Conservation (phyloP, 2,888 invertebrate species). For the Cephus runcator region DNA sequence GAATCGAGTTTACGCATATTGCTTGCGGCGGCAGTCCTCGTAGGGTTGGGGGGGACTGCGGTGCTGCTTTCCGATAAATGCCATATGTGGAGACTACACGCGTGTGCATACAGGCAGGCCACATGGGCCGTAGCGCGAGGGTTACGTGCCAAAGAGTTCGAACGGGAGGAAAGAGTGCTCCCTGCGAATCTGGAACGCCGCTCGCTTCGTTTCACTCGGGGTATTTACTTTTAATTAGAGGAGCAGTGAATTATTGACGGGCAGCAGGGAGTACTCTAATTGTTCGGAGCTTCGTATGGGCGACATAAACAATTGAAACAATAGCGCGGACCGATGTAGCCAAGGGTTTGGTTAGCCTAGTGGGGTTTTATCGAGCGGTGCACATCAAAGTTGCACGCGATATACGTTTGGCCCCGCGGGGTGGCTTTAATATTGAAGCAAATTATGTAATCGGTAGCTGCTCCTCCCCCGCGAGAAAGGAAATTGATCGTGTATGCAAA, state of each 20-base stretch:
- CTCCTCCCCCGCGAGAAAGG: constrained; percentile 37
- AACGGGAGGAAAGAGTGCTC: not conserved
- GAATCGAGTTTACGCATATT: not conserved
- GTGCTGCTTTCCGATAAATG: not conserved
- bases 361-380: constrained; percentile 39
- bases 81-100: not conserved
- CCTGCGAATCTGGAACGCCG: not conserved
- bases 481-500: constrained; percentile 59
- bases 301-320: constrained; percentile 49
- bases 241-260: constrained; percentile 59
- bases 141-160: not conserved
- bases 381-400: constrained; percentile 62
- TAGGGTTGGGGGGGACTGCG: too few species aligned
- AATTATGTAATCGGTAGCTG: constrained; percentile 60
- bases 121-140: not conserved
- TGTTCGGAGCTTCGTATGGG: constrained; percentile 30
- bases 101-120: not conserved
- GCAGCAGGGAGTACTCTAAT: constrained; percentile 36
- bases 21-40: not conserved
- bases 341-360: not conserved
- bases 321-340: constrained; percentile 23
- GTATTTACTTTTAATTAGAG: constrained; percentile 61
- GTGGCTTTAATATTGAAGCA: constrained; percentile 60
- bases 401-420: constrained; percentile 39
- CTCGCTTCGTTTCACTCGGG: not conserved